Base-by-base conservation (phyloP, 2,888 invertebrate species). In the Dasysyrphus tricinctus region DNA sequence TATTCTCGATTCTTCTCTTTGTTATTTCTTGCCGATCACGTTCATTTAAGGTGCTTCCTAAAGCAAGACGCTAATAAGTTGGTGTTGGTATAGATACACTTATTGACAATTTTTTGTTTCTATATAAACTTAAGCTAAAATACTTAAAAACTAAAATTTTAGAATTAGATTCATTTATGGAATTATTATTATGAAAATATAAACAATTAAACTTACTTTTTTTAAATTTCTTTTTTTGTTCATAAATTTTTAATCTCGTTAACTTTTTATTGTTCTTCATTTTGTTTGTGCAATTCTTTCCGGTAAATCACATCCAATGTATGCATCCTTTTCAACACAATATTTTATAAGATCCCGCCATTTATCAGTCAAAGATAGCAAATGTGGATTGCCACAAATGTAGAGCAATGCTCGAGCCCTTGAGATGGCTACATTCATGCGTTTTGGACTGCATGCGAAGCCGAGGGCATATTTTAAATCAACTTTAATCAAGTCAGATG, bases 391-490 rank as follows among this genome's bases (percentile, higher is more conserved):
- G 57, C 98, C 98, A 88, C 98, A 94, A 69, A 98, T 93, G 49
- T 98, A 94, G 6, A 97, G 94, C 34, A 98, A 93, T 8, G 96
- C 94, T 9, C 92, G 91, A 1, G 97, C 97, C 88, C 98, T 94
- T 0, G 97, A 98, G 65, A 98, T 94, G 1, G 97, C 96, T 0
- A 98, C 98, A 93, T 98, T 99, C 89, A 98, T 94, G 80, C 98
- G 94, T 91, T 96, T 96, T 0, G 96, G 95, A 88, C 95, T 95
- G 24, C 94, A 93, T 0, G 97, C 93, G 90, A 97, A 97, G 2
- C 96, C 96, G 42, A 97, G 91, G n/a, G 94, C 92, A 88, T 94
- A 93, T 73, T 91, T 92, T 5, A 94, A 80, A 88, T 95, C 95
- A 0, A 91, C 89, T 0, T 89, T 70, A 19, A 94, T 83, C 29